Evolutionary conservation across 1,140 invertebrate species (phyloP).

Genomic region (Agrilus planipennis): DNA sequence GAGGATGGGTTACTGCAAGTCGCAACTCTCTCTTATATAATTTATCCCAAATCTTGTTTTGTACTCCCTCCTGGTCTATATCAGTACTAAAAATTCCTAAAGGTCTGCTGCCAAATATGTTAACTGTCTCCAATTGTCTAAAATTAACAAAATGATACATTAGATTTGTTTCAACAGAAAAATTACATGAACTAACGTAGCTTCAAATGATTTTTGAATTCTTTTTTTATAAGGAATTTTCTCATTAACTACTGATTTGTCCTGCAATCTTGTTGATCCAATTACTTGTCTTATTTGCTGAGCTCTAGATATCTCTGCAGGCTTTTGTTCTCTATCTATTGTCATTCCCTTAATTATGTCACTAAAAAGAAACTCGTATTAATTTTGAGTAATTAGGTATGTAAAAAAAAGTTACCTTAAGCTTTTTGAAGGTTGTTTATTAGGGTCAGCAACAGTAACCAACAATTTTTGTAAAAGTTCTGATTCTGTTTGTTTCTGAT

Average conservation of each 20-base stretch:
- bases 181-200: too few relatives aligned
- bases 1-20: constrained; percentile 51
- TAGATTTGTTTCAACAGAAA: too few relatives aligned
- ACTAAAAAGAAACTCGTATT: constrained; percentile 36
- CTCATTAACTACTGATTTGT: too few relatives aligned
- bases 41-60: constrained; percentile 54
- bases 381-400: constrained; percentile 1
- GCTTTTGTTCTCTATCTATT: constrained; percentile 44
- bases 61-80: constrained; percentile 33
- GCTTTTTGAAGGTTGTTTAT: constrained; percentile 5
- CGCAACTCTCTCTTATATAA: constrained; percentile 53
- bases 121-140: constrained; percentile 29
- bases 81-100: constrained; percentile 45
- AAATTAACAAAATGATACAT: too few relatives aligned
- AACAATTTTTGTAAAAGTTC: constrained; percentile 61
- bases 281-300: constrained; percentile 24
- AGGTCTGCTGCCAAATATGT: constrained; percentile 44
- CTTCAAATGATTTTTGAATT: too few relatives aligned
- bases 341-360: constrained; percentile 62
- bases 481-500: constrained; percentile 55
- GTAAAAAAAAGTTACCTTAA: constrained; percentile 6
- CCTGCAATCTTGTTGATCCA: too few relatives aligned
- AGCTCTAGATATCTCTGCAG: constrained; percentile 20
- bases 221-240: too few relatives aligned
- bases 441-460: constrained; percentile 9